Percentiles rank a stretch among this genome's conserved stretches.
phyloP scores from a whole-genome alignment of 2,797 vertebrate species.

The Sebastes kiyomatsui region DNA sequence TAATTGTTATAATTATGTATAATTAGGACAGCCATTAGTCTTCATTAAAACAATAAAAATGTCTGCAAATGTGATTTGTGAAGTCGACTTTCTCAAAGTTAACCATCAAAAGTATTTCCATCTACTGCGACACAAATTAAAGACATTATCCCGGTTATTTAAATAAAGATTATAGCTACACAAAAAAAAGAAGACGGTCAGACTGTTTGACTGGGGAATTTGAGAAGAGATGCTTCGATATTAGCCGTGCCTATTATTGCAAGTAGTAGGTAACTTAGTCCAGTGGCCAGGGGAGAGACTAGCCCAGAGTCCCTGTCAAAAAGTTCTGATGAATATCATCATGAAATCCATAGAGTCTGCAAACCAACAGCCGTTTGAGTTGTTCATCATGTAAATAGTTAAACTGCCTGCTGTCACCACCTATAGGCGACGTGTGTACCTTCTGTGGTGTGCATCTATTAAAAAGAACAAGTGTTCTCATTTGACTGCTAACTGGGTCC shows the following conservation, averaged over 20 bases:
- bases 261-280: too few species aligned
- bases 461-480: neutral
- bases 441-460: neutral
- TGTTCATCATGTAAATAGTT: neutral
- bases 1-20: neutral
- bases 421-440: neutral
- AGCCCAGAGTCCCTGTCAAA: neutral
- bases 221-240: neutral
- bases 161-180: neutral
- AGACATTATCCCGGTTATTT: neutral
- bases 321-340: neutral
- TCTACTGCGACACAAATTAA: neutral
- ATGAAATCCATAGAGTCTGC: neutral
- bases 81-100: neutral
- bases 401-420: neutral
- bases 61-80: neutral
- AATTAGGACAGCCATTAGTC: neutral
- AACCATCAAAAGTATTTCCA: neutral
- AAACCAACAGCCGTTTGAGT: neutral
- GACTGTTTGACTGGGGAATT: neutral
- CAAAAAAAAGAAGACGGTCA: too few species aligned
- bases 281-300: neutral
- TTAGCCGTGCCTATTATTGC: neutral
- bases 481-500: constrained; percentile 5
- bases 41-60: neutral